A percentile compares a stretch with the other conserved stretches of the same genome.
Evolutionary conservation across 2,888 invertebrate genomes (phyloP).

Genomic region (Macaria liturata): DNA sequence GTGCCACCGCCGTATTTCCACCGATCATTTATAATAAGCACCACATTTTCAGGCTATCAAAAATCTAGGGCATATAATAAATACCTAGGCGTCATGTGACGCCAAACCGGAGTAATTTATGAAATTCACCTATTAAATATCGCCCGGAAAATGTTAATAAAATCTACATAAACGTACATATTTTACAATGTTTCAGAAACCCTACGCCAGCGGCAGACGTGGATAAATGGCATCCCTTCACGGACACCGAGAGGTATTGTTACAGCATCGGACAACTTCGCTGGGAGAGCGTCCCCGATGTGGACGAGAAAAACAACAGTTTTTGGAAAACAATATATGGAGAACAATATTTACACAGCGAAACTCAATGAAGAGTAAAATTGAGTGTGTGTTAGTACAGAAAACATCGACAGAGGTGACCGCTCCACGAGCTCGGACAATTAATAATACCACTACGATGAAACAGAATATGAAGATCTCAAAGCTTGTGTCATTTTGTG

Average conservation of each 20-base stretch:
- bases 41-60: conserved; percentile 1
- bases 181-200: conserved; percentile 53
- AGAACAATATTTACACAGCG: conserved; percentile 35
- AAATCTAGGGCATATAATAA: conserved; percentile 5
- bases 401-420: conserved; percentile 1
- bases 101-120: neutral
- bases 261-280: conserved; percentile 56
- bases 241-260: conserved; percentile 54
- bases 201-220: conserved; percentile 52
- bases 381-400: neutral
- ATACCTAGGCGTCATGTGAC: conserved; percentile 1
- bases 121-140: neutral
- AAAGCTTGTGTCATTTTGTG: too few species aligned
- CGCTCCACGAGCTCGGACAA: neutral
- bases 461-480: too few species aligned
- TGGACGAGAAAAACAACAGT: conserved; percentile 50
- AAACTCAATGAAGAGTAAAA: conserved; percentile 11
- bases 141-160: neutral
- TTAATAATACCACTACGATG: too few species aligned
- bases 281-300: conserved; percentile 49
- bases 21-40: conserved; percentile 5
- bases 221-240: conserved; percentile 63
- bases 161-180: conserved; percentile 2
- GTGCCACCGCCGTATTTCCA: neutral
- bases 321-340: conserved; percentile 71